Evolutionary conservation across 1,140 invertebrate genomes (phyloP), one percentile per base, ranked within the genome.

Genomic region (Lepidurus couesii): DNA sequence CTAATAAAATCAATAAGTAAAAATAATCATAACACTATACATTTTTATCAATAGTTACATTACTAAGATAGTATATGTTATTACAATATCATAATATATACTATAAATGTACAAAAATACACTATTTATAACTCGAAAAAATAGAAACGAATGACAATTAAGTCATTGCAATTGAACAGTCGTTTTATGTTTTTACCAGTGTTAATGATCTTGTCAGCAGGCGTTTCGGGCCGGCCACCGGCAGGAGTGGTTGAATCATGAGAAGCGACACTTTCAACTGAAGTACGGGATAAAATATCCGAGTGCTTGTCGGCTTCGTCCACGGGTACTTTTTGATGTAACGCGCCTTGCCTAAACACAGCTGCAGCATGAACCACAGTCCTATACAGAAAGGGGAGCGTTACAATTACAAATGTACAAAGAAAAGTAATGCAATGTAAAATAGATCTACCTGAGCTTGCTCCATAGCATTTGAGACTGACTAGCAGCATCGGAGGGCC

Each of bases 291-390:
- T 42, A 81, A 77, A 65, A 82, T 81, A 78, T 84, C 83, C 16
- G 79, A 65, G 13, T 65, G 53, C 13, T 65, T 65, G 53, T 65
- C 53, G 16, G n/a, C 53, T 21, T 65, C 53, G 53, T 65, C 53
- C 6, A 65, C 53, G 6, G 9, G 16, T 65, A 21, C 13, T 65
- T 65, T 65, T 13, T 65, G 53, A 65, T 65, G 53, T 21, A 65
- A 65, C 8, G 53, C 53, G 21, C 53, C 53, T 65, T 65, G 53
- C 13, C 53, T 13, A 65, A 65, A 65, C 13, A 65, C 53, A n/a
- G 95, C 93, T 1, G 95, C 93, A 4, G 94, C 96, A 77, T 94
- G 86, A 21, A 98, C 92, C 0, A 96, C 94, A 84, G 97, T 96
- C 80, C 95, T 87, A 79, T 6, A 78, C 76, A 47, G 79, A 9